These are phyloP conservation scores for Lamellibrachia columna DNA, from an alignment of 2,888 invertebrate genomes.

Conservation along the genomic window DNA sequence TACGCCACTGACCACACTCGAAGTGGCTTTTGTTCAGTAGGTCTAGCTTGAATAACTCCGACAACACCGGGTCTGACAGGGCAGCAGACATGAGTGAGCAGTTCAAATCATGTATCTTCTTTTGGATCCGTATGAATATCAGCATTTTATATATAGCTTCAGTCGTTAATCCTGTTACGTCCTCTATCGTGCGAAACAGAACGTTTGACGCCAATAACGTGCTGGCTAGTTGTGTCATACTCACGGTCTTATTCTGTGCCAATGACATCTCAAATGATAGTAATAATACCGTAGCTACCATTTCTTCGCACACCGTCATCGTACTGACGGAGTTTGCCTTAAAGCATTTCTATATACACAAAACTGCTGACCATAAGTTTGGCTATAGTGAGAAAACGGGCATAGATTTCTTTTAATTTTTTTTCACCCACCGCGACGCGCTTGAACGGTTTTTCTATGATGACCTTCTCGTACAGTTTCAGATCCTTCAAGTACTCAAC, in stretches of 20 bases:
- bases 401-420: not conserved
- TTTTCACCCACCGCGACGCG: not conserved
- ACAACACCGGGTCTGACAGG: not conserved
- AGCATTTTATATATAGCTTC: not conserved
- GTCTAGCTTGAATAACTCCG: not conserved
- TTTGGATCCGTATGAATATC: not conserved
- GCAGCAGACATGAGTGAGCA: not conserved
- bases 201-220: not conserved
- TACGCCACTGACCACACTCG: not conserved
- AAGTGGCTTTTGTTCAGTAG: not conserved
- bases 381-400: not conserved
- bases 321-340: not conserved
- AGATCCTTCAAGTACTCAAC: not conserved
- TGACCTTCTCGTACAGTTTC: not conserved
- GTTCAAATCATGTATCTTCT: not conserved
- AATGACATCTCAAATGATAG: not conserved
- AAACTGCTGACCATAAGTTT: not conserved
- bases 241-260: not conserved
- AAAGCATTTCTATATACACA: not conserved
- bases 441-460: not conserved
- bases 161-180: not conserved
- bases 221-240: not conserved
- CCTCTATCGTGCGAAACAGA: not conserved
- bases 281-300: not conserved
- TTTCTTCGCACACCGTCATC: not conserved